Evolutionary conservation across 2,113 vertebrate species (phyloP), one percentile per base, ranked within the genome.

Genomic region (Perca schrenkii): DNA sequence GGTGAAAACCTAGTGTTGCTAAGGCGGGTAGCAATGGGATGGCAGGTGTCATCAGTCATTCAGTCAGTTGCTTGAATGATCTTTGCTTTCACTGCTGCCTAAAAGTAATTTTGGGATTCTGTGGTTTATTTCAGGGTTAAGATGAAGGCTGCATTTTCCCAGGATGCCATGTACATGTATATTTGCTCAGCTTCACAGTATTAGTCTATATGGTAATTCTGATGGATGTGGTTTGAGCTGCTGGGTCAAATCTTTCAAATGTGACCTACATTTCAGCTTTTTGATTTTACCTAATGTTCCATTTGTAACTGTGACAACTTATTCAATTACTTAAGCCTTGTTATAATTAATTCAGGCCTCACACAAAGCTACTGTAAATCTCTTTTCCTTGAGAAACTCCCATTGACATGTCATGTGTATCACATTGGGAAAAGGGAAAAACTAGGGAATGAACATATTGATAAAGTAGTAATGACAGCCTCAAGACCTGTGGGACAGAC

Each of bases 11-110:
- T 6, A 4, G 10, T 58, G 36, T 31, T 15, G 73, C 64, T 52
- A 7, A 5, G 63, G 53, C 43, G 19, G 50, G 16, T 68, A 43
- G 54, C 3, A 13, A 53, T 61, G 43, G 22, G 60, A 63, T 53
- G 19, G 6, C n/a, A 56, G 60, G 62, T 61, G 72, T 77, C 63
- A 87, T 88, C 66, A 75, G 54, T 91, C 83, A 56, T 78, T 74
- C 21, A 71, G 19, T 25, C 6, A 71, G 19, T 25, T 7, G 8
- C 58, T 76, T 68, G 11, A 64, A 31, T 25, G 64, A 34, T 84
- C 82, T 46, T 83, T 57, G 25, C 22, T 81, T 34, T 70, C 10
- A 22, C 50, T 54, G 60, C 53, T 63, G 71, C 53, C 40, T 65
- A 31, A 77, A 43, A 79, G 56, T 73, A 25, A 68, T 77, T 87